Evolutionary conservation across 2,888 invertebrate genomes (phyloP).

Genomic region (Phalangium opilio): DNA sequence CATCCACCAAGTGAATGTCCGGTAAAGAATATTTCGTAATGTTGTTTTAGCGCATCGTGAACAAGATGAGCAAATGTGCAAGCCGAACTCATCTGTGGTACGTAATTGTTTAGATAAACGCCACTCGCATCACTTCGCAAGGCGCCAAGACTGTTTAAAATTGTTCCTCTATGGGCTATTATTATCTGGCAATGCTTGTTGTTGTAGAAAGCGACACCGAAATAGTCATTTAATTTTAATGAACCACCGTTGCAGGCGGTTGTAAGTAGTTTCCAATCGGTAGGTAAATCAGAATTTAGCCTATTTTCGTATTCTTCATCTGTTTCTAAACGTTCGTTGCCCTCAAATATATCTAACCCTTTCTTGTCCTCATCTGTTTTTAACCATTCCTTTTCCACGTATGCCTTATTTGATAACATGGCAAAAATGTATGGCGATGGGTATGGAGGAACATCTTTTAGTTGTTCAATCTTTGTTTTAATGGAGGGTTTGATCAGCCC

Average conservation of each 20-base stretch:
- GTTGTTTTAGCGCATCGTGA: neutral
- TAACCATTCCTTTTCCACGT: neutral
- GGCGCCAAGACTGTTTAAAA: neutral
- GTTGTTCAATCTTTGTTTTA: no score
- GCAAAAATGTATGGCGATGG: neutral
- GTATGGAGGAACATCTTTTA: no score
- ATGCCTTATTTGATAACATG: neutral
- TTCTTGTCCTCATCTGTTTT: neutral
- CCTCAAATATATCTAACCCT: neutral
- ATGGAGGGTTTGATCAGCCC: no score
- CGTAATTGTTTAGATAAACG: neutral
- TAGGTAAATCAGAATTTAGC: no score
- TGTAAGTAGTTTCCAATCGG: neutral
- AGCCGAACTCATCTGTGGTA: slow-evolving; percentile 3
- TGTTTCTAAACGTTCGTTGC: neutral
- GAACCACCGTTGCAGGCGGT: neutral
- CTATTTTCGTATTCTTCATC: neutral
- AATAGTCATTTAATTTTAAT: neutral
- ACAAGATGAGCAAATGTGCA: neutral
- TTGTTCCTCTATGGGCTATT: slow-evolving; percentile 1
- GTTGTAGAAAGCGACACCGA: slow-evolving; percentile 1
- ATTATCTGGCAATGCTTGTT: neutral
- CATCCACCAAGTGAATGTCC: slow-evolving; percentile 3
- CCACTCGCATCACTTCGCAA: neutral
- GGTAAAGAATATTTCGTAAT: neutral